phyloP scores from a whole-genome alignment of 2,888 invertebrate species.

The Temnothorax rugatulus region DNA sequence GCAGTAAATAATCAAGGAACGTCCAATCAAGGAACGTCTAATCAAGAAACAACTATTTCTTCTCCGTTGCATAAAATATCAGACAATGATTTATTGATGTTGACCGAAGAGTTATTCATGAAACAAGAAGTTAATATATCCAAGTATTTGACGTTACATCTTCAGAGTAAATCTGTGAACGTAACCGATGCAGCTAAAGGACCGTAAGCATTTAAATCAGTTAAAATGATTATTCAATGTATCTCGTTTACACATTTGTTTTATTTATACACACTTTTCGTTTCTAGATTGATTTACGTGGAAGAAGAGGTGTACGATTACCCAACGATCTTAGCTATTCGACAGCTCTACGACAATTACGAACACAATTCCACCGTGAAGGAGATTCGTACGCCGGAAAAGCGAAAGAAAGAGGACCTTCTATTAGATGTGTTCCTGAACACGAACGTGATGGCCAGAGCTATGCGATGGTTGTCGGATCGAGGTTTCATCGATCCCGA shows the following conservation, averaged over 20 bases:
- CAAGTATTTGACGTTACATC: constrained; percentile 76
- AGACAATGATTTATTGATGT: constrained; percentile 78
- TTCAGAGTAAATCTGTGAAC: constrained; percentile 76
- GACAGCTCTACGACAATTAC: constrained; percentile 78
- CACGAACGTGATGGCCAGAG: constrained; percentile 78
- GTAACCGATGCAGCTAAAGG: constrained; percentile 76
- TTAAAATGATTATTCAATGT: background rate
- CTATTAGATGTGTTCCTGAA: constrained; percentile 79
- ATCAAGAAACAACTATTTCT: constrained; percentile 17
- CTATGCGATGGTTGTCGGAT: constrained; percentile 79
- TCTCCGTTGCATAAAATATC: constrained; percentile 69
- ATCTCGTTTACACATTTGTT: background rate
- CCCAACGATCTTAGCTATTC: constrained; percentile 77
- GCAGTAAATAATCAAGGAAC: constrained; percentile 20
- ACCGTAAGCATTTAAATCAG: constrained; percentile 71
- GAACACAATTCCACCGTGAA: constrained; percentile 76
- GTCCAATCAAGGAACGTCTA: background rate
- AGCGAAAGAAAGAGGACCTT: constrained; percentile 76
- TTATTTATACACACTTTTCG: constrained; percentile 28
- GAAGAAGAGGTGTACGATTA: constrained; percentile 72
- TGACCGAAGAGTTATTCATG: constrained; percentile 80
- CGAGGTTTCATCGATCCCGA: constrained; percentile 79
- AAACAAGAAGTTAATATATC: constrained; percentile 75
- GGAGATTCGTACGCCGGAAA: constrained; percentile 74
- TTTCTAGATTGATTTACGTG: constrained; percentile 77